Evolutionary conservation across 2,888 invertebrate species (phyloP).

Genomic region (Artemia sp.): DNA sequence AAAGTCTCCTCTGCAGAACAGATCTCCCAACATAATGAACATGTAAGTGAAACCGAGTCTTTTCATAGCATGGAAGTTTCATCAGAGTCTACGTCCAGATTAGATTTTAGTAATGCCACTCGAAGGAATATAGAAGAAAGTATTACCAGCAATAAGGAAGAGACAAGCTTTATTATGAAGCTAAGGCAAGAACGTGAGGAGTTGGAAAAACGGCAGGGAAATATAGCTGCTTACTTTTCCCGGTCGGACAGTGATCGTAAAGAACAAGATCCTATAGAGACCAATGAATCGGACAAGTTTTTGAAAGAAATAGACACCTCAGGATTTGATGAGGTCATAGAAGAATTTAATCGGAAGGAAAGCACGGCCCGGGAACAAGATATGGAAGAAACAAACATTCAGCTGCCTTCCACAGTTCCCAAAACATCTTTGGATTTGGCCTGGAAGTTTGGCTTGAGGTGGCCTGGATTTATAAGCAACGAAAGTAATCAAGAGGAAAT

Average conservation of each 20-base stretch:
- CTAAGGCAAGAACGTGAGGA: no score
- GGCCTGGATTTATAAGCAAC: no score
- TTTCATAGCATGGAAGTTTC: constrained; percentile 1
- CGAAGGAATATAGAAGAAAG: background rate
- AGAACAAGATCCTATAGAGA: no score
- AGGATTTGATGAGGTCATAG: background rate
- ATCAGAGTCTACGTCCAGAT: background rate
- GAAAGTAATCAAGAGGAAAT: no score
- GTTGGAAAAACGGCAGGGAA: no score
- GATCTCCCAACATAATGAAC: background rate
- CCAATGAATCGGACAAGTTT: no score
- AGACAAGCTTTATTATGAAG: no score
- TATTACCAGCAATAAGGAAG: no score
- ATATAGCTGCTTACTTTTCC: no score
- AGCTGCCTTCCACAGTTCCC: background rate
- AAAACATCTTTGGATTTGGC: background rate
- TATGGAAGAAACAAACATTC: background rate
- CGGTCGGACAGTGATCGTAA: no score
- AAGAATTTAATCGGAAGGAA: background rate
- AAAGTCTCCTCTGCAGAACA: background rate
- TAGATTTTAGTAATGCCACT: background rate
- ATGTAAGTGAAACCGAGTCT: constrained; percentile 3
- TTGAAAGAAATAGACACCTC: no score
- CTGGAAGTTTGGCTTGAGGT: no score
- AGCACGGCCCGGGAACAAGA: background rate